Conservation (phyloP, 2,797 vertebrate genomes). For the Thamnophis elegans region DNA sequence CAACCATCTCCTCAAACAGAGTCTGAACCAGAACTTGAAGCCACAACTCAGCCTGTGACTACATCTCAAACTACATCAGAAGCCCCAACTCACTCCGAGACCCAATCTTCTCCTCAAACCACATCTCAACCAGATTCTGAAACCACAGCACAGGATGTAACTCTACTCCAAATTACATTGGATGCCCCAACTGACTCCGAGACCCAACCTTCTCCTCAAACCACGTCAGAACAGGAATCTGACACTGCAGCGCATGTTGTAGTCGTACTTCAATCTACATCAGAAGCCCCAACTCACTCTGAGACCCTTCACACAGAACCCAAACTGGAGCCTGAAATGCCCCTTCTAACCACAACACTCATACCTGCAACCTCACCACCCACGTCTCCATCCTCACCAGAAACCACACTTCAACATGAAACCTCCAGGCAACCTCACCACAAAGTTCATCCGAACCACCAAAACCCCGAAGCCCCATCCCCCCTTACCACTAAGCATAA, state of each 20-base stretch:
- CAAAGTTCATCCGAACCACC: neutral
- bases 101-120: no score
- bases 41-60: no score
- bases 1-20: neutral
- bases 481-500: rapidly evolving
- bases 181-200: neutral
- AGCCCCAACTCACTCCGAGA: neutral
- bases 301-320: neutral
- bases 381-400: neutral
- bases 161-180: neutral
- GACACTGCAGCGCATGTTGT: no score
- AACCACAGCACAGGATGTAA: no score
- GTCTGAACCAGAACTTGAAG: no score
- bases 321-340: rapidly evolving
- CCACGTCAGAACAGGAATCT: rapidly evolving
- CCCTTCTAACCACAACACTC: neutral
- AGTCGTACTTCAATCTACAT: neutral
- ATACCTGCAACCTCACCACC: neutral
- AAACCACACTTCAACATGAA: neutral
- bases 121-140: rapidly evolving
- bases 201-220: neutral
- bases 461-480: neutral
- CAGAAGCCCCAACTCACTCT: neutral
- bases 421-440: neutral
- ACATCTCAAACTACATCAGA: neutral